phyloP scores from a whole-genome alignment of 2,113 vertebrate species.

The Tragelaphus imberbis region DNA sequence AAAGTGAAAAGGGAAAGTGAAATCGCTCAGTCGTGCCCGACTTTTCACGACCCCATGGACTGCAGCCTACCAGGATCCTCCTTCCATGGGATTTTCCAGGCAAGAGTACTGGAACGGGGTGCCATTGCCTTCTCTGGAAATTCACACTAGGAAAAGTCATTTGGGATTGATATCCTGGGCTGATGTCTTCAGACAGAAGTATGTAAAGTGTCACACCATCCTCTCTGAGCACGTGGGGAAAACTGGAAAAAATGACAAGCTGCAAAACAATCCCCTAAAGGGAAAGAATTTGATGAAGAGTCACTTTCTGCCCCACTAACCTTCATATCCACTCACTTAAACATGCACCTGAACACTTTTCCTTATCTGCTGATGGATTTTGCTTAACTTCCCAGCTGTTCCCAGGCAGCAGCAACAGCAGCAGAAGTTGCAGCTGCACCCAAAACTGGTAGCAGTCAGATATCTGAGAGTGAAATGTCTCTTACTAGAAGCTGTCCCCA shows the following conservation, averaged over 20 bases:
- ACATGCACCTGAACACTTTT: not conserved
- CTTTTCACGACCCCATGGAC: too few species aligned
- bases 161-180: not conserved
- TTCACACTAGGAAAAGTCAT: not conserved
- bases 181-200: not conserved
- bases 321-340: slow-evolving; percentile 16
- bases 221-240: not conserved
- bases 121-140: too few species aligned
- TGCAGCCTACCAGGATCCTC: too few species aligned
- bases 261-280: not conserved
- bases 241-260: not conserved
- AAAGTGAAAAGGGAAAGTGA: too few species aligned
- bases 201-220: not conserved
- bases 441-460: not conserved
- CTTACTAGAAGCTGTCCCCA: not conserved
- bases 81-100: too few species aligned
- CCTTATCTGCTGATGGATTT: not conserved
- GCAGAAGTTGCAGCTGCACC: not conserved
- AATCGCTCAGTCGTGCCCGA: too few species aligned
- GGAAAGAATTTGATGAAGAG: not conserved
- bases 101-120: too few species aligned
- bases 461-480: not conserved
- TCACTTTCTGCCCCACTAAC: not conserved
- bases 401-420: not conserved
- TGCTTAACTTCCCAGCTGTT: not conserved